Evolutionary conservation across 1,140 invertebrate species (phyloP).

Genomic region (Conopomorpha cramerella): DNA sequence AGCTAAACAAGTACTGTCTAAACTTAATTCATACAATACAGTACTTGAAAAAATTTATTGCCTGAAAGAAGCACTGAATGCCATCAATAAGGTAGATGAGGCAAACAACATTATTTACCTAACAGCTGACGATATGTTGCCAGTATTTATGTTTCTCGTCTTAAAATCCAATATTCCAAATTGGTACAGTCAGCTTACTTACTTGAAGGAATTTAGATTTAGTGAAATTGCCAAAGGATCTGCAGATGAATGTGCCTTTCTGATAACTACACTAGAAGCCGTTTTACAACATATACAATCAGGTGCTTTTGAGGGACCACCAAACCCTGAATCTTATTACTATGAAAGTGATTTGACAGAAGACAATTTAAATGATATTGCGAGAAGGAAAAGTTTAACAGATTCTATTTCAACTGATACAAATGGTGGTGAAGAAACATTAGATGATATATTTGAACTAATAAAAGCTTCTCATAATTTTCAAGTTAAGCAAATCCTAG

Average conservation of each 20-base stretch:
- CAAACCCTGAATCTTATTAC: conserved; percentile 58
- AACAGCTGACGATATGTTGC: conserved; percentile 79
- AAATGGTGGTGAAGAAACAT: conserved; percentile 34
- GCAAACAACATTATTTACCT: conserved; percentile 52
- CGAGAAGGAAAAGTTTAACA: conserved; percentile 35
- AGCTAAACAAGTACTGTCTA: conserved; percentile 76
- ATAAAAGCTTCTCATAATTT: conserved; percentile 60
- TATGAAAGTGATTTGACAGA: conserved; percentile 46
- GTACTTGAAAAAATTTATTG: conserved; percentile 79
- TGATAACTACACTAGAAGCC: conserved; percentile 80
- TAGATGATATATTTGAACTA: conserved; percentile 62
- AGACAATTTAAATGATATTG: conserved; percentile 26
- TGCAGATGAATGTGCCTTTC: conserved; percentile 75
- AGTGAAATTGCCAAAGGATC: conserved; percentile 61
- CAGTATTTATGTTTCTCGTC: conserved; percentile 79
- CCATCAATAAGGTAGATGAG: conserved; percentile 55
- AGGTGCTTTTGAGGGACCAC: conserved; percentile 63
- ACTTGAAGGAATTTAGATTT: conserved; percentile 79
- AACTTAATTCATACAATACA: conserved; percentile 72
- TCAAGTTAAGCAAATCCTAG: conserved; percentile 53
- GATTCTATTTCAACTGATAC: conserved; percentile 45
- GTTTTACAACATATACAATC: conserved; percentile 76
- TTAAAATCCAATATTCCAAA: conserved; percentile 80
- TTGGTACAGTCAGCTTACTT: conserved; percentile 80
- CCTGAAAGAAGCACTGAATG: conserved; percentile 70